Evolutionary conservation across 2,797 vertebrate species (phyloP).

Genomic region (Petrocephalus sullivani): DNA sequence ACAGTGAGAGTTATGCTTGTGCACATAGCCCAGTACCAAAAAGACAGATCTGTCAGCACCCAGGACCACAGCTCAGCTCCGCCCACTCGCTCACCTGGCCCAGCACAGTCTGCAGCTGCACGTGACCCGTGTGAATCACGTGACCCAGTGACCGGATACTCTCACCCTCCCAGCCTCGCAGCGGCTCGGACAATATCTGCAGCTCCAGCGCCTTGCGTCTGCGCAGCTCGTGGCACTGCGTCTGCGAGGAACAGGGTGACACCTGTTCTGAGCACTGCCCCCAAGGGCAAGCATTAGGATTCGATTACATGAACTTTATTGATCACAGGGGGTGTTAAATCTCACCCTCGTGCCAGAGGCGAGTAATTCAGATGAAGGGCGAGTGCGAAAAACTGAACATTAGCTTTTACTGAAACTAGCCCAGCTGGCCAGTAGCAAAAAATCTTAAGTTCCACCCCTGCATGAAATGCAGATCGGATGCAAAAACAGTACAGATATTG

Average conservation of each 20-base stretch:
- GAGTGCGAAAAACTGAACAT: neutral
- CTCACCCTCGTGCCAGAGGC: neutral
- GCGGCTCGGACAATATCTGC: slow-evolving; percentile 90
- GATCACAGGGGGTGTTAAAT: neutral
- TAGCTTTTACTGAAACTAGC: neutral
- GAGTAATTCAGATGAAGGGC: neutral
- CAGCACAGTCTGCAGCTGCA: slow-evolving; percentile 74
- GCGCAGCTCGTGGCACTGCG: slow-evolving; percentile 85
- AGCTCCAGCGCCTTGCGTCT: slow-evolving; percentile 91
- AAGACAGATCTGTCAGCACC: neutral
- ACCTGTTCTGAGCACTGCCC: neutral
- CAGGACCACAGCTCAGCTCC: neutral
- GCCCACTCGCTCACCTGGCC: slow-evolving; percentile 72
- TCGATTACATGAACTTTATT: neutral
- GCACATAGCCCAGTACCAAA: neutral
- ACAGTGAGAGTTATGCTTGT: neutral
- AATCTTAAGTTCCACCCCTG: neutral
- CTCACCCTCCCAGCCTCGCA: slow-evolving; percentile 93
- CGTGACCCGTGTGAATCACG: slow-evolving; percentile 86
- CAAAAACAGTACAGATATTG: neutral
- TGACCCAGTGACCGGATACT: slow-evolving; percentile 85
- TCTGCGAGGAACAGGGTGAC: slow-evolving; percentile 52
- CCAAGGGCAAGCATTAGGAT: neutral
- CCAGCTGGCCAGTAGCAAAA: neutral
- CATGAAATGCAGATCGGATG: neutral